phyloP scores from a whole-genome alignment of 1,140 invertebrate genomes.

The Pseudachorutes palmiensis region DNA sequence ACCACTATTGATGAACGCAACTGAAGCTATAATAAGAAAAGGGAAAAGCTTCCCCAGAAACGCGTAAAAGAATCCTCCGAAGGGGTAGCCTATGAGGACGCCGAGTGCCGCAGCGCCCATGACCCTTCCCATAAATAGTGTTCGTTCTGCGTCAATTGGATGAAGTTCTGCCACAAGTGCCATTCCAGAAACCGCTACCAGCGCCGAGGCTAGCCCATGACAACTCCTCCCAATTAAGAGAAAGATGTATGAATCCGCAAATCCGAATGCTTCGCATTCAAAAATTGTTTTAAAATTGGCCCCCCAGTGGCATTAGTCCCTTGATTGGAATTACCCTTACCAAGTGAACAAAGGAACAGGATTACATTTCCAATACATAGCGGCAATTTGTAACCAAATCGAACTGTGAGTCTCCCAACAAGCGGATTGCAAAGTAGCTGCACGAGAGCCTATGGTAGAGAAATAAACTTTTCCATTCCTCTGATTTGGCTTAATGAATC shows the following conservation, averaged over 20 bases:
- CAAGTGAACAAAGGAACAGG: conserved; percentile 66
- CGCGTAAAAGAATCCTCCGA: conserved; percentile 66
- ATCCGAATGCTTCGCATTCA: conserved; percentile 62
- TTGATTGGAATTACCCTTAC: conserved; percentile 51
- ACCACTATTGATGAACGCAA: conserved; percentile 50
- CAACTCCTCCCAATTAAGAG: conserved; percentile 70
- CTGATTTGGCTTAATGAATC: too few species aligned
- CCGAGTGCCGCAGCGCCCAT: conserved; percentile 71
- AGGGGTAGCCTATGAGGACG: conserved; percentile 68
- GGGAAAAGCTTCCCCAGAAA: conserved; percentile 63
- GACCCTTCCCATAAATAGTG: conserved; percentile 64
- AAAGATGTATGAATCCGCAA: conserved; percentile 63
- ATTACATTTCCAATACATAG: conserved; percentile 72
- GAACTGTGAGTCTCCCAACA: conserved; percentile 60
- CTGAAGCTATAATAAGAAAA: conserved; percentile 57
- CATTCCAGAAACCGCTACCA: conserved; percentile 58
- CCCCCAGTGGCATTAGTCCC: too few species aligned
- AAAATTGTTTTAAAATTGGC: conserved; percentile 16
- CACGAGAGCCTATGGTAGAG: conserved; percentile 57
- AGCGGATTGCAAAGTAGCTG: conserved; percentile 76
- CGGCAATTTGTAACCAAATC: conserved; percentile 67
- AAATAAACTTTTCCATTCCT: conserved; percentile 18
- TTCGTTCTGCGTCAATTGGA: conserved; percentile 52
- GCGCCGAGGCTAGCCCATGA: conserved; percentile 78
- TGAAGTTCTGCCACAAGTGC: conserved; percentile 49